phyloP scores from a whole-genome alignment of 2,113 vertebrate genomes.

The Herpetotheres cachinnans region DNA sequence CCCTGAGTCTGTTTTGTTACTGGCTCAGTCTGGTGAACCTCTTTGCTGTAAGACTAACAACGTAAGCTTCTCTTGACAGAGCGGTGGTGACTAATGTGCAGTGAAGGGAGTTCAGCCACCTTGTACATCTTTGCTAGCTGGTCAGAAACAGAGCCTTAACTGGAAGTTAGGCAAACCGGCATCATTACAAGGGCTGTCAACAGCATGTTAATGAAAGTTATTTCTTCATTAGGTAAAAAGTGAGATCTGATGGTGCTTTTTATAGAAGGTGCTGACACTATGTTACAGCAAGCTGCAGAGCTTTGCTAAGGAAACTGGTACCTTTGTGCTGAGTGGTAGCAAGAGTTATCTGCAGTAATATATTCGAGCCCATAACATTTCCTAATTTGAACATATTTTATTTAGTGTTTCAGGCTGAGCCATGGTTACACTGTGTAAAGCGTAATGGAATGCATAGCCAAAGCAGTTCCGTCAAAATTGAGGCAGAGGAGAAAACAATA shows the following conservation, averaged over 20 bases:
- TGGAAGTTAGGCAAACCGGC: constrained; percentile 24
- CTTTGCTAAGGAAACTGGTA: constrained; percentile 39
- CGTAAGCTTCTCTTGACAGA: neutral
- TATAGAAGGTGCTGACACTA: constrained; percentile 53
- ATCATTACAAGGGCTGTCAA: constrained; percentile 25
- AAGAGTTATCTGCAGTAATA: constrained; percentile 15
- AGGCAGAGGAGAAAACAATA: constrained; percentile 31
- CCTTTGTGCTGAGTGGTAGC: constrained; percentile 52
- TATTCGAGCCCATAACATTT: constrained; percentile 42
- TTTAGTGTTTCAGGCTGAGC: constrained; percentile 42
- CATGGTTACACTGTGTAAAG: constrained; percentile 45
- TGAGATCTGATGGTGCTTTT: constrained; percentile 38
- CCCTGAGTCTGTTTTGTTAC: neutral
- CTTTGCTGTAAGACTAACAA: neutral
- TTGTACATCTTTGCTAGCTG: neutral
- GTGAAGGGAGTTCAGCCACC: neutral
- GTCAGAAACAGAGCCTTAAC: constrained; percentile 61
- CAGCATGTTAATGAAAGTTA: constrained; percentile 41
- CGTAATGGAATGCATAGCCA: constrained; percentile 37
- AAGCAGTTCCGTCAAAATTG: constrained; percentile 19
- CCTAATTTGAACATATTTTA: constrained; percentile 58
- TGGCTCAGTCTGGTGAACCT: neutral
- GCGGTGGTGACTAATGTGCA: neutral
- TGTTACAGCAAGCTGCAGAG: neutral
- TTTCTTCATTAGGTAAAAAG: constrained; percentile 60